Conservation (phyloP, 2,113 vertebrate species). For the Gopherus flavomarginatus region DNA sequence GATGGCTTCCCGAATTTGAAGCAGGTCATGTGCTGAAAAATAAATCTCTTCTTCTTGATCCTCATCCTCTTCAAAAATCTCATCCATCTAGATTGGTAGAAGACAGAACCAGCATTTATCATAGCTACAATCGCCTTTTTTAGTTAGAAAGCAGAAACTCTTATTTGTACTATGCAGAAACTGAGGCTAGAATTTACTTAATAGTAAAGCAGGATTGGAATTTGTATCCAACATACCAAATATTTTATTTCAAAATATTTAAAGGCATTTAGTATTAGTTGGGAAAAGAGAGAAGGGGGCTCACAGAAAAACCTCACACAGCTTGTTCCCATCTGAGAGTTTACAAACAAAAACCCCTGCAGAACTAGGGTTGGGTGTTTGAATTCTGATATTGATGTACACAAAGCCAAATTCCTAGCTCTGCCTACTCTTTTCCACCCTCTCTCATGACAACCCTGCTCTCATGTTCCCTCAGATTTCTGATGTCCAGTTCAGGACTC, state of each 20-base stretch:
- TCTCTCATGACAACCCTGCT: not conserved
- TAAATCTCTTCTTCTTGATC: conserved; percentile 78
- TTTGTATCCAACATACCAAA: not conserved
- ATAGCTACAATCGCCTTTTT: not conserved
- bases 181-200: not conserved
- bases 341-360: not conserved
- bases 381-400: not conserved
- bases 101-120: not conserved
- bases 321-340: accelerated
- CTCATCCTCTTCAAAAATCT: conserved; percentile 77
- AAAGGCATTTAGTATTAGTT: accelerated
- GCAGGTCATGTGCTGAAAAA: conserved; percentile 84
- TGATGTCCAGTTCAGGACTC: not conserved
- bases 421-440: not conserved
- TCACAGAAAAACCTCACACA: not conserved
- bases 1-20: conserved; percentile 82
- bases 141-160: not conserved
- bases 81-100: conserved; percentile 72
- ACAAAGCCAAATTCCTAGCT: not conserved
- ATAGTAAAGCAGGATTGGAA: not conserved
- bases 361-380: not conserved
- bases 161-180: not conserved
- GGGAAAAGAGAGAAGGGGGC: accelerated
- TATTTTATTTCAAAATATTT: not conserved
- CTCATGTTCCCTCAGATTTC: not conserved